These are phyloP conservation scores for Andrena hattorfiana DNA, from an alignment of 2,888 invertebrate genomes.

Conservation along the genomic window DNA sequence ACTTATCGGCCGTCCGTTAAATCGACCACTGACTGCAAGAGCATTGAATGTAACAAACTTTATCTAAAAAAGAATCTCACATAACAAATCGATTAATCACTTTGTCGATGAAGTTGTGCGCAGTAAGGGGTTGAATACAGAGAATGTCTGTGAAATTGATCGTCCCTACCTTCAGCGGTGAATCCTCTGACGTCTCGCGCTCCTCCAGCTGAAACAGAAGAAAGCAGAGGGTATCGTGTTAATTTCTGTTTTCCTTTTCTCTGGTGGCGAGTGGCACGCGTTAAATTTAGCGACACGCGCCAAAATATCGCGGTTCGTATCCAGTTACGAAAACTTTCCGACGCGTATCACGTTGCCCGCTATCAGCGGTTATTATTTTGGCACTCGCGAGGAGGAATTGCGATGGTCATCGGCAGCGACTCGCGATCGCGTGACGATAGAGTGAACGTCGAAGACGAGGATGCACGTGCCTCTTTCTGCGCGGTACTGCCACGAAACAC, in stretches of 20 bases:
- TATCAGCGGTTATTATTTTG: slow-evolving; percentile 37
- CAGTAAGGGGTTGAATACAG: not conserved
- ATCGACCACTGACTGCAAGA: too few relatives aligned
- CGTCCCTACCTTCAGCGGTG: slow-evolving; percentile 68
- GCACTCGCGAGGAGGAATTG: not conserved
- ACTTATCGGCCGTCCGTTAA: too few relatives aligned
- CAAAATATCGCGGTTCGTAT: slow-evolving; percentile 25
- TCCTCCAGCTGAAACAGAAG: slow-evolving; percentile 70
- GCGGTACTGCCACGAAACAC: slow-evolving; percentile 26
- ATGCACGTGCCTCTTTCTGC: slow-evolving; percentile 40
- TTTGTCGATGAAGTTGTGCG: not conserved
- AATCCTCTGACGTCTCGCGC: slow-evolving; percentile 63
- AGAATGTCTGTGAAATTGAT: not conserved
- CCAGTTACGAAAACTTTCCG: slow-evolving; percentile 43
- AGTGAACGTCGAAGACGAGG: slow-evolving; percentile 30
- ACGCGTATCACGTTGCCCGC: not conserved
- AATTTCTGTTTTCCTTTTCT: slow-evolving; percentile 10
- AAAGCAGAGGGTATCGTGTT: slow-evolving; percentile 12
- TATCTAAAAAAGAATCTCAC: too few relatives aligned
- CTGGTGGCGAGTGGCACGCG: not conserved
- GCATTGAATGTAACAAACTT: too few relatives aligned
- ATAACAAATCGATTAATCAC: not conserved
- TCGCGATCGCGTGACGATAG: slow-evolving; percentile 39
- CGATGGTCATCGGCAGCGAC: slow-evolving; percentile 21
- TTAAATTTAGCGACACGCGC: slow-evolving; percentile 28